Conservation (phyloP, 2,888 invertebrate species). For the Drosophila meridiana region DNA sequence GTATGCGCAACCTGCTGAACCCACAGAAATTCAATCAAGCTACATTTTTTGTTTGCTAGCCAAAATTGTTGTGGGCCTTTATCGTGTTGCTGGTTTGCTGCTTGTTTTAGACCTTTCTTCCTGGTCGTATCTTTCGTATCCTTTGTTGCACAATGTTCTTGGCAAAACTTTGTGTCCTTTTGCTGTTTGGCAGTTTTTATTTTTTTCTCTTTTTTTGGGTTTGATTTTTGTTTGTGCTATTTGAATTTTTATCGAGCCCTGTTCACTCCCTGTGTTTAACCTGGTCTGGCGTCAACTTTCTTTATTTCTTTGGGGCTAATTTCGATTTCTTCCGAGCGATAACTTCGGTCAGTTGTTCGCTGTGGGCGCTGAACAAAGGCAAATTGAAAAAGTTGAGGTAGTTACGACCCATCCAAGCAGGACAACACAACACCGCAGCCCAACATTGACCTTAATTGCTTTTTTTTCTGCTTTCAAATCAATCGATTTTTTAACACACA, state of each 20-base stretch:
- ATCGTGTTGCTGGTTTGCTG: conserved; percentile 24
- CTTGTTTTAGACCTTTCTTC: conserved; percentile 37
- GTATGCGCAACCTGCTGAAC: conserved; percentile 25
- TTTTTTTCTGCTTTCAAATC: conserved; percentile 22
- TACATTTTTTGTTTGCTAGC: not conserved
- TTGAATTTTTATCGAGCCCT: conserved; percentile 72
- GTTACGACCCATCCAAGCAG: conserved; percentile 50
- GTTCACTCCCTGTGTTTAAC: conserved; percentile 5
- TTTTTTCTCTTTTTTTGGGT: conserved; percentile 8
- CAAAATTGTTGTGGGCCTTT: conserved; percentile 12
- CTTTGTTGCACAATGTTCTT: conserved; percentile 33
- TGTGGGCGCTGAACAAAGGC: conserved; percentile 33
- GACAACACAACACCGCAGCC: conserved; percentile 24
- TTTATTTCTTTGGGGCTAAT: conserved; percentile 29
- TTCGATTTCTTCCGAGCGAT: conserved; percentile 66
- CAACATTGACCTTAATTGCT: conserved; percentile 71
- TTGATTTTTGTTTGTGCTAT: conserved; percentile 54
- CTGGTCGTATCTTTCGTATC: conserved; percentile 16
- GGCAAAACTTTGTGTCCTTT: conserved; percentile 26
- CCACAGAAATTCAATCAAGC: conserved; percentile 58
- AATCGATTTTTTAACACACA: conserved; percentile 62
- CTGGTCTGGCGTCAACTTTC: not conserved
- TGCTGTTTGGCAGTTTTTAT: not conserved
- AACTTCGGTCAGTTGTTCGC: conserved; percentile 56
- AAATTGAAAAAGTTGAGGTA: conserved; percentile 78